Evolutionary conservation across 2,113 vertebrate species (phyloP), one percentile per base, ranked within the genome.

Genomic region (Notarius quadriscutis): DNA sequence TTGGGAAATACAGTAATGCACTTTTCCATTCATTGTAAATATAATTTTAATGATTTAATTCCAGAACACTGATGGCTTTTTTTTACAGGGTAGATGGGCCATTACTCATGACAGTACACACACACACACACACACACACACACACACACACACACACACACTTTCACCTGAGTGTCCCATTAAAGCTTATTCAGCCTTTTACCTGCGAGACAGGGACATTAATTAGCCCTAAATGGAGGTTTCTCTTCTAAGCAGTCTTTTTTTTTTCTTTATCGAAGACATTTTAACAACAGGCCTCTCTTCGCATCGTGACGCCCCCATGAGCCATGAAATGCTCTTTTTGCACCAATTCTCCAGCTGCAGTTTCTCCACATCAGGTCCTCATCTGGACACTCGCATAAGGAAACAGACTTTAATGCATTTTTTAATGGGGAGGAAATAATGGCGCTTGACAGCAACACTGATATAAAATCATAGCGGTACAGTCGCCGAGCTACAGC

Each of bases 361-460:
- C 25, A 27, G 6, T n/a, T 78, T 78, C 51, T 78, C 51, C 25
- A 4, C 51, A 79, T 67, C 62, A 15, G 18, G 20, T 14, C 27
- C 50, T 67, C 60, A 69, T n/a, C 4, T 80, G 27, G 53, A 57
- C 60, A 50, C 74, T 77, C 48, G 27, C 20, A 6, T 2, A 9
- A 55, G 50, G 2, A 65, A 86, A 17, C n/a, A 5, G 62, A 81
- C 77, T 69, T 55, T 69, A 79, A 85, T 53, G 14, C 41, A 30
- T 34, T 81, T 69, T 80, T 86, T 48, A 86, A 71, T 58, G 63
- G 4, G 17, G 77, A 71, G 63, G 9, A 69, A 67, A 67, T 67
- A 80, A 80, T 15, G n/a, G 18, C 3, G 1, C 17, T 20, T 41
- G 30, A 62, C 5, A 57, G 20, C 2, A 50, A 8, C 75, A 53